Percentiles rank a stretch among this genome's conserved stretches.
These are phyloP conservation scores for Dinocampus coccinellae DNA, from an alignment of 2,888 invertebrate species.

Conservation along the genomic window DNA sequence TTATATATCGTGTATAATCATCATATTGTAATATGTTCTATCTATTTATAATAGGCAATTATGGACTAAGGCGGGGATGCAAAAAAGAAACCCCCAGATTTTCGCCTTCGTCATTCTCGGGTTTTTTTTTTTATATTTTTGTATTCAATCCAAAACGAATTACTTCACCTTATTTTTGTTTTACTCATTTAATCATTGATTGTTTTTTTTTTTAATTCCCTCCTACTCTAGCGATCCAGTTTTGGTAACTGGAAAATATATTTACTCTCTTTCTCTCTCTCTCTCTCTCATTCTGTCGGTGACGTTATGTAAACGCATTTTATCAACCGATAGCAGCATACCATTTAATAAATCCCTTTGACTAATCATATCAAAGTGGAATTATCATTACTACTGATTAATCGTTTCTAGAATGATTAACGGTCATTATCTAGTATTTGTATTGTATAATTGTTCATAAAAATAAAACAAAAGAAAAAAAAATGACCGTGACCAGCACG, in stretches of 20 bases:
- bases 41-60: slow-evolving; percentile 62
- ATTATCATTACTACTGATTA: slow-evolving; percentile 32
- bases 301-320: not conserved
- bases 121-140: slow-evolving; percentile 35
- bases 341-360: slow-evolving; percentile 22
- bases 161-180: slow-evolving; percentile 4
- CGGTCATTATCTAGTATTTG: not conserved
- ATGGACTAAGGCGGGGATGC: slow-evolving; percentile 61
- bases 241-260: slow-evolving; percentile 46
- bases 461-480: slow-evolving; percentile 7
- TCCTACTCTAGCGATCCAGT: slow-evolving; percentile 30
- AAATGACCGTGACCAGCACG: slow-evolving; percentile 54
- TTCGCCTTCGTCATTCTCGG: slow-evolving; percentile 51
- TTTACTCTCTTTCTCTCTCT: slow-evolving; percentile 40
- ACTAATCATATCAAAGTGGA: slow-evolving; percentile 10
- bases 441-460: not conserved
- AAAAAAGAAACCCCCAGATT: slow-evolving; percentile 51
- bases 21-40: slow-evolving; percentile 61
- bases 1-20: slow-evolving; percentile 56
- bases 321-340: slow-evolving; percentile 29
- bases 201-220: slow-evolving; percentile 11
- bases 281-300: not conserved
- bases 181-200: slow-evolving; percentile 13
- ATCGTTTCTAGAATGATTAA: slow-evolving; percentile 29
- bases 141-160: slow-evolving; percentile 23